A percentile compares a stretch with the other conserved stretches of the same genome.
Evolutionary conservation across 2,797 vertebrate species (phyloP).

Genomic region (Hypotaenidia okinawae): DNA sequence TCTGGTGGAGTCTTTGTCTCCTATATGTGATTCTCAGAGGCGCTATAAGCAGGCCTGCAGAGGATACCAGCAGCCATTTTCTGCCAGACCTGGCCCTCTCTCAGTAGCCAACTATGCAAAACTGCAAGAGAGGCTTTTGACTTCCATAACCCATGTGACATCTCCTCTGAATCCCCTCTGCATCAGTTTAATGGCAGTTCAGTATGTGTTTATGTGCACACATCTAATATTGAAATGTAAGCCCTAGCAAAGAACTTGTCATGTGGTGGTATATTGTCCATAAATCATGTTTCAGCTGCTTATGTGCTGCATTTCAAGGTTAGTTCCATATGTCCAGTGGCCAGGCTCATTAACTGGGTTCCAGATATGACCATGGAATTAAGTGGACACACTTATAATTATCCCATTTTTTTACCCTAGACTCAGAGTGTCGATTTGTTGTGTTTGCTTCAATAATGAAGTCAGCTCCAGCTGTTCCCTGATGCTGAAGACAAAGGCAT

Average conservation of each 20-base stretch:
- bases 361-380: neutral
- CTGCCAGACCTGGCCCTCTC: too few relatives aligned
- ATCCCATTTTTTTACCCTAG: neutral
- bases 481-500: neutral
- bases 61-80: too few relatives aligned
- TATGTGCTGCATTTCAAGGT: neutral
- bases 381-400: neutral
- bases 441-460: neutral
- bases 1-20: too few relatives aligned
- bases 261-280: neutral
- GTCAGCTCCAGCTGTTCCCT: neutral
- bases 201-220: neutral
- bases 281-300: neutral
- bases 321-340: neutral
- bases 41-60: too few relatives aligned
- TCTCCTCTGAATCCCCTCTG: neutral
- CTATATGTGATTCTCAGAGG: too few relatives aligned
- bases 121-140: neutral
- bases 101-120: too few relatives aligned
- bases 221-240: neutral
- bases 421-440: neutral
- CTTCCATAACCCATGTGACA: neutral
- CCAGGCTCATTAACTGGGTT: neutral
- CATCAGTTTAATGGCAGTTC: neutral
- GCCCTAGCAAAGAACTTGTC: neutral